Conservation (phyloP, 2,797 vertebrate species). For the Gambelia wislizenii region DNA sequence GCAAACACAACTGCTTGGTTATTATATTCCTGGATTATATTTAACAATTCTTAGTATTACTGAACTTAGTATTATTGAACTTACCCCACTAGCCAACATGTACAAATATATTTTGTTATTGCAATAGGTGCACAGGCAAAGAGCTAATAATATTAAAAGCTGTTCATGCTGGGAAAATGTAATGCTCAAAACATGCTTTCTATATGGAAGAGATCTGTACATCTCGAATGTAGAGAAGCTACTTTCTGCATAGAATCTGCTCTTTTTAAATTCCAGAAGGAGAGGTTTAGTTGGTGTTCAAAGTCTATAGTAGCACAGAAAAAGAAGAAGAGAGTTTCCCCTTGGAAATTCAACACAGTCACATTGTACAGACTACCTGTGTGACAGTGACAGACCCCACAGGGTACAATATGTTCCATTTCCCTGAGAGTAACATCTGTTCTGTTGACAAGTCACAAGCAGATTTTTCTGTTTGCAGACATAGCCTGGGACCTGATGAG, state of each 20-base stretch:
- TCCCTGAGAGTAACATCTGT: slow-evolving; percentile 34
- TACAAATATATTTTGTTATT: slow-evolving; percentile 3
- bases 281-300: not conserved
- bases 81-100: not conserved
- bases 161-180: not conserved
- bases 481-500: slow-evolving; percentile 40
- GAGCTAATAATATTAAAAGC: slow-evolving; percentile 24
- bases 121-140: not conserved
- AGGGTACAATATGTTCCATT: slow-evolving; percentile 33
- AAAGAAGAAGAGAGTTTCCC: not conserved
- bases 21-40: slow-evolving; percentile 12
- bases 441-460: slow-evolving; percentile 14
- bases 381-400: slow-evolving; percentile 26
- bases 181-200: not conserved
- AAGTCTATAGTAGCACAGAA: not conserved
- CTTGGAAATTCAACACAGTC: slow-evolving; percentile 6
- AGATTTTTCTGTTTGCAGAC: slow-evolving; percentile 33
- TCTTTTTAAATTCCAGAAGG: not conserved
- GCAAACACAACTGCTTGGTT: not conserved
- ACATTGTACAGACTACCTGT: slow-evolving; percentile 17
- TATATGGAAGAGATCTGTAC: not conserved
- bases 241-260: not conserved
- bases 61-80: not conserved
- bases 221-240: not conserved
- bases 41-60: not conserved